These are phyloP conservation scores for Atopsyche davidsoni DNA, from an alignment of 1,140 invertebrate genomes.

Conservation along the genomic window DNA sequence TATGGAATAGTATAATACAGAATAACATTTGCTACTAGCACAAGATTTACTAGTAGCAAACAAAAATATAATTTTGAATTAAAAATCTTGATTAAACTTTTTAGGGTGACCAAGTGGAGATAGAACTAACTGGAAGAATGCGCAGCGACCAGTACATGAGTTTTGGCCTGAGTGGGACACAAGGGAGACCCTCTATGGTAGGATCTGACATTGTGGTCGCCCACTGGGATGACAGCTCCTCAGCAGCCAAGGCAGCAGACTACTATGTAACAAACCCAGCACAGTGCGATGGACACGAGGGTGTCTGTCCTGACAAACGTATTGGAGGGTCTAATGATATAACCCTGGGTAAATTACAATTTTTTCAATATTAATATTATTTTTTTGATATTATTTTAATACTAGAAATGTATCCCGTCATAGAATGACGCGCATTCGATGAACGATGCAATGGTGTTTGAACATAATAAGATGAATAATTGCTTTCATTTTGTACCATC, in stretches of 20 bases:
- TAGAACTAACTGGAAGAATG: constrained; percentile 70
- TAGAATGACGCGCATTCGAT: too few species aligned
- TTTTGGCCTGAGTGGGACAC: constrained; percentile 74
- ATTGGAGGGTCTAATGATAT: constrained; percentile 79
- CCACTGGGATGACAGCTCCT: constrained; percentile 58
- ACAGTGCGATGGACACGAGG: constrained; percentile 73
- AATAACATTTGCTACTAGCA: too few species aligned
- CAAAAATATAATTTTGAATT: neutral
- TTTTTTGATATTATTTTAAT: too few species aligned
- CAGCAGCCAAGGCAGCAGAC: constrained; percentile 71
- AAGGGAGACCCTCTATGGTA: constrained; percentile 64
- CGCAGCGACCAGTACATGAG: constrained; percentile 81
- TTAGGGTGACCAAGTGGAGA: constrained; percentile 64
- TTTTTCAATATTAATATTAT: too few species aligned
- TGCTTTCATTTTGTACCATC: too few species aligned
- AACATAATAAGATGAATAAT: too few species aligned
- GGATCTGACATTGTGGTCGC: constrained; percentile 80
- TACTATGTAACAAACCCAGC: constrained; percentile 79
- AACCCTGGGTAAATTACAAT: constrained; percentile 56
- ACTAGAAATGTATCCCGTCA: too few species aligned
- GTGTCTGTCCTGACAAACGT: constrained; percentile 78
- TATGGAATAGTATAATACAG: too few species aligned
- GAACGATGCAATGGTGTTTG: too few species aligned
- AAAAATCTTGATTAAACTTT: neutral
- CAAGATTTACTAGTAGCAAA: too few species aligned